Evolutionary conservation across 1,140 invertebrate genomes (phyloP), one percentile per base, ranked within the genome.

Genomic region (Musca domestica): DNA sequence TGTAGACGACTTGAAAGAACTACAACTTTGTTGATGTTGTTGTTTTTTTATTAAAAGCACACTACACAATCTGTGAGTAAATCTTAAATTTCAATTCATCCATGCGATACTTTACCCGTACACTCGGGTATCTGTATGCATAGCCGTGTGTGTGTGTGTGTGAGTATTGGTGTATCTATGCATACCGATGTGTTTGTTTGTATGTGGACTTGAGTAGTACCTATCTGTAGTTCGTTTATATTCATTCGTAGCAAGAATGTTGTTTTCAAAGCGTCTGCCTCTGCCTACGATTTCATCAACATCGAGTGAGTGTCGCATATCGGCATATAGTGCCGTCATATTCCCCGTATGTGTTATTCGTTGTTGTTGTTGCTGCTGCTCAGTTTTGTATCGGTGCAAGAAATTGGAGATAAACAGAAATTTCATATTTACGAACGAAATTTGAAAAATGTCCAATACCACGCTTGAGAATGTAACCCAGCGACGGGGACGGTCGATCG

Each of bases 241-340:
- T 67, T 46, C 67, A 54, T 67, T 46, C 67, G 30, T 52, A 65
- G 54, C 63, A 27, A 66, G 14, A 25, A 54, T 47, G 46, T 41
- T 52, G 19, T 47, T 25, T 67, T 67, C 20, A 30, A 51, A 66
- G 9, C 20, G 48, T 51, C 20, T 51, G 34, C 20, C 20, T 51
- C 34, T 51, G 48, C 48, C 20, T 5, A 19, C 20, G 48, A 54
- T 54, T 67, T 67, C 25, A 27, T 30, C 48, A 41, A 30, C 51
- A 22, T 52, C 48, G 46, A 30, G 46, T 23, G 23, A 17, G 27
- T 66, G 19, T 30, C 51, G 17, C 9, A 52, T 56, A 19, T 56
- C 23, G 46, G 22, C 34, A n/a, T n/a, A n/a, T n/a, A 19, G 22
- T 46, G 10, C 19, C 12, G 19, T 27, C 10, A 23, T 23, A 25